Evolutionary conservation across 2,797 vertebrate genomes (phyloP).

Genomic region (Lophius americanus): DNA sequence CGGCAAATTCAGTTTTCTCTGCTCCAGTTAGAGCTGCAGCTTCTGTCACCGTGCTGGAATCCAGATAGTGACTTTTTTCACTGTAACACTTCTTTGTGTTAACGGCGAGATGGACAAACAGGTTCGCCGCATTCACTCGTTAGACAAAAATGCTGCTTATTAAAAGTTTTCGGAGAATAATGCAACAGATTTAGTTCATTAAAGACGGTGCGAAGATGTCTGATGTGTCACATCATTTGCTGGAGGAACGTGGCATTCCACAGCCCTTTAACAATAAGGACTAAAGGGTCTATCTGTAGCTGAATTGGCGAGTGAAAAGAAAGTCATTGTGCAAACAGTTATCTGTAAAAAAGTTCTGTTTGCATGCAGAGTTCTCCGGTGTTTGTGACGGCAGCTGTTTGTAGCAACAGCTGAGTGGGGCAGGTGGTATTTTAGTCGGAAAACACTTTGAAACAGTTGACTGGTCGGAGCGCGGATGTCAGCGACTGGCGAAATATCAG

Average conservation of each 20-base stretch:
- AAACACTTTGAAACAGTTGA: slow-evolving; percentile 73
- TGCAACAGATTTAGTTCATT: background rate
- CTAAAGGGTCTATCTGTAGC: slow-evolving; percentile 6
- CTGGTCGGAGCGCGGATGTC: slow-evolving; percentile 63
- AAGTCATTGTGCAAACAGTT: background rate
- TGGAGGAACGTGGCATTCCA: background rate
- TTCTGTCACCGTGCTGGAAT: background rate
- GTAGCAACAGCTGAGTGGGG: slow-evolving; percentile 70
- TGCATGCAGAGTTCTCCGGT: slow-evolving; percentile 10
- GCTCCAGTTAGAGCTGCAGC: background rate
- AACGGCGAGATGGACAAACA: too few species aligned
- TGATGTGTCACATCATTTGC: background rate
- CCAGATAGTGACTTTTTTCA: too few species aligned
- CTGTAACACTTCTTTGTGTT: too few species aligned
- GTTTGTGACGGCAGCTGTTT: slow-evolving; percentile 61
- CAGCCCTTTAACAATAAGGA: background rate
- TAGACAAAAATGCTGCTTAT: background rate
- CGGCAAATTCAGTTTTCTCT: background rate
- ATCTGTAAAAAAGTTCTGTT: slow-evolving; percentile 42
- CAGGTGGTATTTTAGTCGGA: slow-evolving; percentile 72
- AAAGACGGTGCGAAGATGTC: background rate
- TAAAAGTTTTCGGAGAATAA: background rate
- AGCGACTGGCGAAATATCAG: slow-evolving; percentile 60
- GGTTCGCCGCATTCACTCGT: background rate
- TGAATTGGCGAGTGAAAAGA: background rate